Conservation (phyloP, 2,113 vertebrate species). For the Ochotona princeps region DNA sequence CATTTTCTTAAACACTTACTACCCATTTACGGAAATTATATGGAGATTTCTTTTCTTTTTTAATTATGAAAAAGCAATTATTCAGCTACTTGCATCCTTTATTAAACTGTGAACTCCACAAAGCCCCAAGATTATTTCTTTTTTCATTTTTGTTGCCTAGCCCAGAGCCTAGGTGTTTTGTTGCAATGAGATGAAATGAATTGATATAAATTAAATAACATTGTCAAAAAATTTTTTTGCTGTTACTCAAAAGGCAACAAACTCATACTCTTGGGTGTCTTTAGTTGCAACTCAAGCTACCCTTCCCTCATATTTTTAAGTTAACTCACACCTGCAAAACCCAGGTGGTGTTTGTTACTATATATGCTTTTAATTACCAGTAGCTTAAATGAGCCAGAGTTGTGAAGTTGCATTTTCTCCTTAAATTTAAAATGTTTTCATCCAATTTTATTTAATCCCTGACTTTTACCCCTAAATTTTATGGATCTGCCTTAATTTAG, state of each 20-base stretch:
- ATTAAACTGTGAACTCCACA: not conserved
- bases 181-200: not conserved
- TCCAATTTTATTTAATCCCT: conserved; percentile 9
- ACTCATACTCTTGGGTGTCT: not conserved
- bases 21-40: not conserved
- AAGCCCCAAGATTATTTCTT: not conserved
- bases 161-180: not conserved
- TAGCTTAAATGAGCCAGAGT: conserved; percentile 46
- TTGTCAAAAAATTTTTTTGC: not conserved
- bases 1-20: not conserved
- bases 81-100: not conserved
- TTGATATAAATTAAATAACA: not conserved
- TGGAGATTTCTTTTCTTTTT: not conserved
- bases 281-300: not conserved
- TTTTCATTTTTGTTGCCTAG: not conserved
- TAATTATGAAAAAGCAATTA: not conserved
- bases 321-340: conserved; percentile 34
- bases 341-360: conserved; percentile 46
- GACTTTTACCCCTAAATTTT: not conserved
- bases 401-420: conserved; percentile 38
- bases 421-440: conserved; percentile 46
- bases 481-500: not conserved
- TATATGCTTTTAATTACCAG: conserved; percentile 56
- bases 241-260: not conserved
- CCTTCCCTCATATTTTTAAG: not conserved